These are phyloP conservation scores for Candidula unifasciata DNA, from an alignment of 2,888 invertebrate genomes.

Conservation along the genomic window DNA sequence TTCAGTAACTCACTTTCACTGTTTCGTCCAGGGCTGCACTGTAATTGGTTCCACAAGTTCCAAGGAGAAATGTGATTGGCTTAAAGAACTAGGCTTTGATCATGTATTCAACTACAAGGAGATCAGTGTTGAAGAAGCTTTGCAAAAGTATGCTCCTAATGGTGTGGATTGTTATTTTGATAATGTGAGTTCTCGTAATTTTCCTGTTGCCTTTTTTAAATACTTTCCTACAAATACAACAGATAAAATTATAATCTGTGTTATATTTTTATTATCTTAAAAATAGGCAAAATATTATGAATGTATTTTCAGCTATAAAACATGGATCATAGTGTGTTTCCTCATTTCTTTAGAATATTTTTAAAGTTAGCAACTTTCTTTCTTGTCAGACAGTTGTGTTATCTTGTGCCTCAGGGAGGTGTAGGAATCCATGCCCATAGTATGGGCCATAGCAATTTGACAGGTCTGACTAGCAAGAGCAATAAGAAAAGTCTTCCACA, in stretches of 20 bases:
- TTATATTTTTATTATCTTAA: not conserved
- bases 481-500: too few species aligned
- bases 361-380: too few species aligned
- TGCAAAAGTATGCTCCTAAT: conserved; percentile 83
- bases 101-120: conserved; percentile 86
- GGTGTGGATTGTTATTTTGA: conserved; percentile 88
- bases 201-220: not conserved
- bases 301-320: too few species aligned
- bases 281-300: too few species aligned
- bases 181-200: conserved; percentile 81
- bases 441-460: too few species aligned
- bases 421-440: too few species aligned
- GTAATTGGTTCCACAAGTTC: conserved; percentile 86
- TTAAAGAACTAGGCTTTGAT: conserved; percentile 84
- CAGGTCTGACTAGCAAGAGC: too few species aligned
- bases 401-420: too few species aligned
- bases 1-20: not conserved
- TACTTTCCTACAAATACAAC: not conserved
- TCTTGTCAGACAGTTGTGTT: too few species aligned
- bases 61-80: conserved; percentile 85
- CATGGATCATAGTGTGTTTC: too few species aligned
- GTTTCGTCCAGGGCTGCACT: conserved; percentile 78
- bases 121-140: conserved; percentile 80
- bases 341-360: too few species aligned
- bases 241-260: not conserved